Evolutionary conservation across 1,140 invertebrate species (phyloP), one percentile per base, ranked within the genome.

Genomic region (Phortica variegata): DNA sequence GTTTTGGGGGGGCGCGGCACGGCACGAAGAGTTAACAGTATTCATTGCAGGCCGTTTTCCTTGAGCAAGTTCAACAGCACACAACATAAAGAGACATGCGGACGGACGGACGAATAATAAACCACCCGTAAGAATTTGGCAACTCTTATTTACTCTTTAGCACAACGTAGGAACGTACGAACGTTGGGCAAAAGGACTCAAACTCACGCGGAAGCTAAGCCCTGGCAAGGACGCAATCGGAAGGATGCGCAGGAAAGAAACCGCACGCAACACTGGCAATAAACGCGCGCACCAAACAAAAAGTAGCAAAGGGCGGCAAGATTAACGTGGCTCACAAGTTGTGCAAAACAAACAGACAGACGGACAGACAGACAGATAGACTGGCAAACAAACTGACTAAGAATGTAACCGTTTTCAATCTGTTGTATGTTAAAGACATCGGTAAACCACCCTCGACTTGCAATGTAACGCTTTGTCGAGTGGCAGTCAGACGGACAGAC

Each of bases 211-310:
- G 63, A 68, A 52, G 63, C 57, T 68, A 63, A 68, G 63, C 63
- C 63, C 60, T 55, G 23, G 10, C 5, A 26, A 26, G 23, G 10
- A 26, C 23, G 23, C 23, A 26, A 26, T 10, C 5, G 23, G 23
- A 26, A 26, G 23, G 23, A 26, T 26, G 5, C 23, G 23, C 23
- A 26, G 23, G 54, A 31, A 65, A 58, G 65, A 52, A 57, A 43
- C 56, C 56, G 46, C 54, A 65, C 54, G 61, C 61, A 38, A 18
- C 61, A 48, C 43, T 56, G 43, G 32, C 26, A 36, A 31, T 37
- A 47, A 68, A 62, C 61, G 60, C 65, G 63, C 60, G 50, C n/a
- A n/a, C n/a, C n/a, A n/a, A n/a, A n/a, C n/a, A 33, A 60, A 65
- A 43, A 61, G 51, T 51, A 8, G 43, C 39, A 43, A 55, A 52